Evolutionary conservation across 1,140 invertebrate genomes (phyloP).

Genomic region (Drosophila grimshawi): DNA sequence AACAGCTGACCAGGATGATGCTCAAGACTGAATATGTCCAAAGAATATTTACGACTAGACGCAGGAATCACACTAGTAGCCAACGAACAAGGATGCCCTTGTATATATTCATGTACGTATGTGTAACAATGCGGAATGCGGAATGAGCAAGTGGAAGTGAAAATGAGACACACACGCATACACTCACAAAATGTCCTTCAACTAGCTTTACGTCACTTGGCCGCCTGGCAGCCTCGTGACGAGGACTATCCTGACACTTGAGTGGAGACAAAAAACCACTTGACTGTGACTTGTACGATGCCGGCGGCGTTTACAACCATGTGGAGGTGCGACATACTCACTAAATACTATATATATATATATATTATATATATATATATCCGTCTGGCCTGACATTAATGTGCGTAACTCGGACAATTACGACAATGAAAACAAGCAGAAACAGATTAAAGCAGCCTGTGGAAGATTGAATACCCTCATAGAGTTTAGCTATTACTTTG

Average conservation of each 20-base stretch:
- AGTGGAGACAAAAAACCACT: conserved; percentile 77
- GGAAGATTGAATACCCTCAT: not conserved
- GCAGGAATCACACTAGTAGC: conserved; percentile 2
- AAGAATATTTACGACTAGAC: conserved; percentile 8
- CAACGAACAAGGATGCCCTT: conserved; percentile 6
- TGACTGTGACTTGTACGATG: conserved; percentile 65
- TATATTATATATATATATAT: conserved; percentile 15
- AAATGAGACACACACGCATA: conserved; percentile 18
- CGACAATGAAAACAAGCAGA: conserved; percentile 50
- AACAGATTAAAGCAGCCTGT: not conserved
- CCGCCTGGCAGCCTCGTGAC: conserved; percentile 26
- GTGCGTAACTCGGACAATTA: conserved; percentile 74
- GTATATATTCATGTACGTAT: conserved; percentile 21
- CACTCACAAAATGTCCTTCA: conserved; percentile 4
- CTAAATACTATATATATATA: conserved; percentile 4
- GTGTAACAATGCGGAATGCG: conserved; percentile 24
- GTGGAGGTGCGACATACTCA: conserved; percentile 22
- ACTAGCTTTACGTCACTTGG: conserved; percentile 24
- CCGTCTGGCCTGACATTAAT: conserved; percentile 62
- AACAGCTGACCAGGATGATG: conserved; percentile 6
- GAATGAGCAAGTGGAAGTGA: conserved; percentile 25
- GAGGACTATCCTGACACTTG: conserved; percentile 71
- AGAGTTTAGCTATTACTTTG: too few relatives aligned
- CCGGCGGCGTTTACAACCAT: conserved; percentile 44
- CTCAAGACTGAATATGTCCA: conserved; percentile 4